Evolutionary conservation across 2,888 invertebrate genomes (phyloP).

Genomic region (Seira ritae): DNA sequence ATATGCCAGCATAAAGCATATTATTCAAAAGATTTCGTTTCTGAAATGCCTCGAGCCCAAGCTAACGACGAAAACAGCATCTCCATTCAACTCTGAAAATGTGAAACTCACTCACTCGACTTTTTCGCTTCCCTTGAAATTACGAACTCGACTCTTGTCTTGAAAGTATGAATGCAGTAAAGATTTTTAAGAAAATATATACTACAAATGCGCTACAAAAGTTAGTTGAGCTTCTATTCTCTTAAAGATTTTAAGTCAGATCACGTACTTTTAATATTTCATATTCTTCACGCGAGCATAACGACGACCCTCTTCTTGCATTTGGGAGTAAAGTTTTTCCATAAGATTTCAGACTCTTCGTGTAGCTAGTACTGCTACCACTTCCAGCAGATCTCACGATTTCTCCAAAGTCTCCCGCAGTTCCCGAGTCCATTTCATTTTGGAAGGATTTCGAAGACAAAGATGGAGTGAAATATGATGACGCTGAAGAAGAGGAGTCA

Average conservation of each 20-base stretch:
- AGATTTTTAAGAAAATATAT: too few relatives aligned
- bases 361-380: background rate
- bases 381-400: background rate
- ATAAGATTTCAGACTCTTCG: conserved; percentile 51
- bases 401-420: background rate
- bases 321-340: conserved; percentile 51
- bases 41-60: too few relatives aligned
- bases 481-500: background rate
- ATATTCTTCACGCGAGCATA: conserved; percentile 81
- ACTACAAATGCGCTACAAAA: too few relatives aligned
- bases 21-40: too few relatives aligned
- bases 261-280: conserved; percentile 82
- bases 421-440: conserved; percentile 37
- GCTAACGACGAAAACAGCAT: too few relatives aligned
- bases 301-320: conserved; percentile 63
- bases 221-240: too few relatives aligned
- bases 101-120: too few relatives aligned
- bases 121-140: too few relatives aligned
- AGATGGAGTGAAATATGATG: conserved; percentile 27
- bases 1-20: too few relatives aligned
- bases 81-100: too few relatives aligned
- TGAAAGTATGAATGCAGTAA: too few relatives aligned
- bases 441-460: conserved; percentile 29
- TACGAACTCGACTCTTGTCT: too few relatives aligned
- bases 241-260: conserved; percentile 26